These are phyloP conservation scores for Nephrotoma flavescens DNA, from an alignment of 2,888 invertebrate genomes.

Conservation along the genomic window DNA sequence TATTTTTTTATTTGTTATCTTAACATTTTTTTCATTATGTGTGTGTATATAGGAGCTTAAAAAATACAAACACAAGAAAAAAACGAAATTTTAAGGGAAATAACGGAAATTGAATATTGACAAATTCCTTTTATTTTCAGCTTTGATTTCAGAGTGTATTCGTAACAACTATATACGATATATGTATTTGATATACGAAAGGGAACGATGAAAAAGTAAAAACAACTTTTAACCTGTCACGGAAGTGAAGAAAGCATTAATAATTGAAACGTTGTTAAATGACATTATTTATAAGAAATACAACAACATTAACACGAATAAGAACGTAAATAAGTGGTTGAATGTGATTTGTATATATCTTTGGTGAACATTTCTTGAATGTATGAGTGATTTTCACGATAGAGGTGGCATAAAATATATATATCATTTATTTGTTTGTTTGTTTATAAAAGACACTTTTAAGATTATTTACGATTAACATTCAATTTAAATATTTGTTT, in stretches of 20 bases:
- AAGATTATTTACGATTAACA: background rate
- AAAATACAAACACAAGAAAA: background rate
- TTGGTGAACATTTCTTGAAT: background rate
- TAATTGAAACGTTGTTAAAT: background rate
- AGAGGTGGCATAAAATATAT: background rate
- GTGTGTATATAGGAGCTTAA: background rate
- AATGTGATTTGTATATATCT: background rate
- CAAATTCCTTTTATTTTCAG: background rate
- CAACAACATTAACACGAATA: background rate
- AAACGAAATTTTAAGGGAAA: background rate
- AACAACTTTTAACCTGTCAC: background rate
- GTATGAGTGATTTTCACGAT: background rate
- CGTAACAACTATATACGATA: background rate
- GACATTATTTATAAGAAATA: background rate
- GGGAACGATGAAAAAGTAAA: background rate
- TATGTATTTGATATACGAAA: background rate
- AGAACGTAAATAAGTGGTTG: background rate
- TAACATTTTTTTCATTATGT: background rate
- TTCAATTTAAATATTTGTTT: background rate
- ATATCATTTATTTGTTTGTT: background rate
- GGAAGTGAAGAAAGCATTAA: background rate
- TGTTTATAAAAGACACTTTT: background rate
- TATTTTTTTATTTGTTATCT: background rate
- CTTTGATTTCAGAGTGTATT: background rate
- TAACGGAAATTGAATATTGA: background rate